Conservation (phyloP, 2,797 vertebrate genomes). For the Bufotes viridis region DNA sequence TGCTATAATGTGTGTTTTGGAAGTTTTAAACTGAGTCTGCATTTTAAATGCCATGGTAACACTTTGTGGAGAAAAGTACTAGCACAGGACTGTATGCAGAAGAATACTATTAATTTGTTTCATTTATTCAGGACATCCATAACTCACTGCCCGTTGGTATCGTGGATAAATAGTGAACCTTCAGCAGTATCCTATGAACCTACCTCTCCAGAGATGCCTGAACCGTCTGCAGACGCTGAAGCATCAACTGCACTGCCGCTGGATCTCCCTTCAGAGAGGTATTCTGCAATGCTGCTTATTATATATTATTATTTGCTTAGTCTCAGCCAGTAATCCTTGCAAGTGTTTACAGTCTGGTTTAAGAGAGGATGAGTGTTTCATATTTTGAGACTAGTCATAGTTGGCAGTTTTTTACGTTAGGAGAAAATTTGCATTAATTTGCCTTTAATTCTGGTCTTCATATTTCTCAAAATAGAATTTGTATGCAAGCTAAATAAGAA, state of each 20-base stretch:
- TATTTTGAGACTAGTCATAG: neutral
- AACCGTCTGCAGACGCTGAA: conserved; percentile 53
- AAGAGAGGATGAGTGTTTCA: neutral
- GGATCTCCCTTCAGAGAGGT: conserved; percentile 79
- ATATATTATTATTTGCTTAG: neutral
- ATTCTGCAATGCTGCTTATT: conserved; percentile 44
- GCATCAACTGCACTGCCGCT: conserved; percentile 58
- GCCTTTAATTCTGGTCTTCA: neutral
- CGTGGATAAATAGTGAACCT: conserved; percentile 74
- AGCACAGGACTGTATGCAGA: neutral
- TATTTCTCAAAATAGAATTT: neutral
- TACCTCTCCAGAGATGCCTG: conserved; percentile 54
- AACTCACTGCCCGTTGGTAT: conserved; percentile 73
- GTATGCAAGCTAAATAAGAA: neutral
- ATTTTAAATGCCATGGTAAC: conserved; percentile 21
- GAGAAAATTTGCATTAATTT: neutral
- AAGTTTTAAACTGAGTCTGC: conserved; percentile 15
- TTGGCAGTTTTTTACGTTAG: neutral
- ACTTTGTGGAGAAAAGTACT: neutral
- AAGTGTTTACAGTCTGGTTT: neutral
- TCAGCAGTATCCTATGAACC: conserved; percentile 56
- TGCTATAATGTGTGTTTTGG: conserved; percentile 22
- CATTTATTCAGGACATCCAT: conserved; percentile 70
- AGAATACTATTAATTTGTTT: neutral
- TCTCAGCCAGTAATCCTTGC: neutral